phyloP scores from a whole-genome alignment of 37 sponge, comb jelly and placozoan genomes.

The Ianthella basta region DNA sequence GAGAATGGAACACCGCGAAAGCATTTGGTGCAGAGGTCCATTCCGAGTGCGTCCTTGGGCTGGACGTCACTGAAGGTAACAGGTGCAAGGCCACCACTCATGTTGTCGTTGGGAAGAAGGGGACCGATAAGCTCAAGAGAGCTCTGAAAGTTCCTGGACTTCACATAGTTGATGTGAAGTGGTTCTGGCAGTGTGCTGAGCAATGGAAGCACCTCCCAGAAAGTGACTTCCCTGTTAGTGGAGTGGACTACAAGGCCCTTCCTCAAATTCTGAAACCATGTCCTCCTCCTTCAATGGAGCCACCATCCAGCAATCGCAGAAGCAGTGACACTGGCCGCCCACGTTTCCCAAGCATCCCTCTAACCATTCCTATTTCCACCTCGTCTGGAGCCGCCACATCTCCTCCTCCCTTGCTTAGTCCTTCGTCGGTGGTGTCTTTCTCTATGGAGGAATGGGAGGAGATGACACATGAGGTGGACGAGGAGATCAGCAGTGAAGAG shows the following conservation, averaged over 20 bases:
- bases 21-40: conserved; percentile 89
- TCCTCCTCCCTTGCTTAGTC: background rate
- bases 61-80: conserved; percentile 33
- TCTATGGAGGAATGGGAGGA: conserved; percentile 74
- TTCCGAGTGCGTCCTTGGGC: conserved; percentile 44
- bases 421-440: conserved; percentile 52
- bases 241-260: background rate
- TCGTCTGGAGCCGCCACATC: background rate
- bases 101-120: conserved; percentile 83
- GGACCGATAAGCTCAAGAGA: conserved; percentile 86
- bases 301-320: background rate
- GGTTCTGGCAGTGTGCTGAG: conserved; percentile 96
- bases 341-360: too few species aligned
- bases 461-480: conserved; percentile 85
- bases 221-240: conserved; percentile 48
- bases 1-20: conserved; percentile 89
- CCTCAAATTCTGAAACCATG: background rate
- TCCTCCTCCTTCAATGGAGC: background rate
- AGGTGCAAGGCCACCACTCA: conserved; percentile 81
- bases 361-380: too few species aligned
- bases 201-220: conserved; percentile 86
- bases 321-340: too few species aligned
- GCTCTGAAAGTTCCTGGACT: conserved; percentile 78
- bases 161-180: conserved; percentile 77
- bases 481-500: conserved; percentile 57